A percentile compares a stretch with the other conserved stretches of the same genome.
Evolutionary conservation across 2,113 vertebrate species (phyloP).

Genomic region (Maccullochella peelii): DNA sequence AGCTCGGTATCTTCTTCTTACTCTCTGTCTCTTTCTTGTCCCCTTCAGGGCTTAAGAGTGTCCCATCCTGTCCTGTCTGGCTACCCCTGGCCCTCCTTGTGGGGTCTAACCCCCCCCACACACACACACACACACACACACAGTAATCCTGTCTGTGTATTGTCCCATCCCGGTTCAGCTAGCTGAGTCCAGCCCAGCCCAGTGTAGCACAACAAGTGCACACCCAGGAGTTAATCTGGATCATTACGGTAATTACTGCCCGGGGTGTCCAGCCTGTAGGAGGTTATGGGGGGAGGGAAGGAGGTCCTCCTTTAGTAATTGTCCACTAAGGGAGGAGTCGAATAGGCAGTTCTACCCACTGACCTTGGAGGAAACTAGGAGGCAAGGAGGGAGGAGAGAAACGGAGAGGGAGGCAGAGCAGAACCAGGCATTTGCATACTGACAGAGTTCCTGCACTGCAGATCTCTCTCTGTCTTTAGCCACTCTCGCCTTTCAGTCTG

Average conservation of each 20-base stretch:
- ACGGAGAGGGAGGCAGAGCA: constrained; percentile 51
- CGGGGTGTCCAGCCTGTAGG: constrained; percentile 57
- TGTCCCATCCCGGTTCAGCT: constrained; percentile 31
- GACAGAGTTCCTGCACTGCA: constrained; percentile 75
- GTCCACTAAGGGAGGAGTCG: constrained; percentile 72
- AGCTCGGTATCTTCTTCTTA: constrained; percentile 2
- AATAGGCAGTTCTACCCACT: constrained; percentile 62
- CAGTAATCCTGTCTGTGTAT: constrained; percentile 71
- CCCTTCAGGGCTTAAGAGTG: constrained; percentile 24
- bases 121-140: constrained; percentile 2
- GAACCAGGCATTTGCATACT: constrained; percentile 58
- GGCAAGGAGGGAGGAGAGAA: constrained; percentile 26
- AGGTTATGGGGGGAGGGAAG: constrained; percentile 14
- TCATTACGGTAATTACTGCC: constrained; percentile 75
- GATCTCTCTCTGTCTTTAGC: constrained; percentile 49
- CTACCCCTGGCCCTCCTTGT: constrained; percentile 36
- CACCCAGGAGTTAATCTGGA: constrained; percentile 81
- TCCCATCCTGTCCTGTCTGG: constrained; percentile 27
- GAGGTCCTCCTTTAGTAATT: no score
- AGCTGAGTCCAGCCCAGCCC: constrained; percentile 17
- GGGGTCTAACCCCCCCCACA: constrained; percentile 13
- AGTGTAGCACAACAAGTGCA: constrained; percentile 56
- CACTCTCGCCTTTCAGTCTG: constrained; percentile 34
- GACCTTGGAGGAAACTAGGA: constrained; percentile 77
- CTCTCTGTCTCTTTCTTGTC: neutral